Conservation (phyloP, 2,888 invertebrate species). For the Portevinia maculata region DNA sequence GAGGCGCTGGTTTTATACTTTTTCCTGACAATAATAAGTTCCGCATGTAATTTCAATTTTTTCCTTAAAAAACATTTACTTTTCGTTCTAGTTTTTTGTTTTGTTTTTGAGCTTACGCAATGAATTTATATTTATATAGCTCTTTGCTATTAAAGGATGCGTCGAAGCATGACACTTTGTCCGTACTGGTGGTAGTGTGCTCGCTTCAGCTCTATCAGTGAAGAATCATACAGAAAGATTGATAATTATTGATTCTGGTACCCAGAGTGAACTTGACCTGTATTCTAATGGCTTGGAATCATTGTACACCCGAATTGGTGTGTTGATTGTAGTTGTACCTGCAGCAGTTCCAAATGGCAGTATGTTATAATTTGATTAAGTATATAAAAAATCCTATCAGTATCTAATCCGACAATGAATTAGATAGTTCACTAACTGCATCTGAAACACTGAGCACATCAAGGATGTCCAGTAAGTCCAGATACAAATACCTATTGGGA, state of each 20-base stretch:
- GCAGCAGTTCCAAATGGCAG: no score
- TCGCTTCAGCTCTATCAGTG: neutral
- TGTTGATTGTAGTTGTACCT: no score
- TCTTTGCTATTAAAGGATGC: constrained; percentile 43
- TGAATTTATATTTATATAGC: neutral
- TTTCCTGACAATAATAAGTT: constrained; percentile 37
- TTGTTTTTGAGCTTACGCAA: neutral
- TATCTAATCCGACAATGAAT: no score
- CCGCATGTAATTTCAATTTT: constrained; percentile 22
- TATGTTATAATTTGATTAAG: no score
- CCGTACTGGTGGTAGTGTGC: neutral
- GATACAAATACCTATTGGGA: no score
- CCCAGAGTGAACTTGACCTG: constrained; percentile 48
- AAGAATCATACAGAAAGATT: neutral
- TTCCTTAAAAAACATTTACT: constrained; percentile 8
- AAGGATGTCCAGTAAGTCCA: no score
- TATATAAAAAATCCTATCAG: no score
- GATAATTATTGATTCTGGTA: constrained; percentile 5
- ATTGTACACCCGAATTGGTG: no score
- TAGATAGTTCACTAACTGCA: no score
- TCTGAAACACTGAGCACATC: no score
- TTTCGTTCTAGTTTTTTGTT: constrained; percentile 5
- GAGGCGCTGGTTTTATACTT: constrained; percentile 45
- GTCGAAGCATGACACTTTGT: constrained; percentile 53
- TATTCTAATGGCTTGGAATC: constrained; percentile 13